phyloP scores from a whole-genome alignment of 2,113 vertebrate species.

The Tiliqua scincoides region DNA sequence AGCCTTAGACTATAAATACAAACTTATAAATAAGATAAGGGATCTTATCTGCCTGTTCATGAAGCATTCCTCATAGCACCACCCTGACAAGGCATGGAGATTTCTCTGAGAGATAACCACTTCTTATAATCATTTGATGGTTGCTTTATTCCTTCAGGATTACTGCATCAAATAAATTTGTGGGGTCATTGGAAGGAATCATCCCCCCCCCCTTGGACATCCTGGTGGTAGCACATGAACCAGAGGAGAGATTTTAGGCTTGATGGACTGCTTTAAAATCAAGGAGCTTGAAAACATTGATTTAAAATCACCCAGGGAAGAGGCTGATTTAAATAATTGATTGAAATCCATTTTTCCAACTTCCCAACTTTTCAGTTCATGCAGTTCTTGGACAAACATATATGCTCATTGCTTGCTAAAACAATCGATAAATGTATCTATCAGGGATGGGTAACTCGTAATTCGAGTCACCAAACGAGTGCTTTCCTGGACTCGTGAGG shows the following conservation, averaged over 20 bases:
- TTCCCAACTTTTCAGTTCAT: neutral
- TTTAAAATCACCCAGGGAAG: neutral
- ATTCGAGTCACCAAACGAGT: too few species aligned
- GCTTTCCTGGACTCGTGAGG: too few species aligned
- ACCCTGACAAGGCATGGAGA: constrained; percentile 51
- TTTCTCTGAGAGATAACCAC: constrained; percentile 59
- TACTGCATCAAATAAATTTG: constrained; percentile 58
- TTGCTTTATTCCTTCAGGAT: constrained; percentile 67
- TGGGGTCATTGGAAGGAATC: constrained; percentile 53
- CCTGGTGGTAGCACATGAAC: too few species aligned
- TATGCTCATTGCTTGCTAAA: neutral
- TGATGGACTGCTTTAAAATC: neutral
- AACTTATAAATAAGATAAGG: constrained; percentile 64
- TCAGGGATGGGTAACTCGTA: too few species aligned
- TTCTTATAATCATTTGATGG: constrained; percentile 70
- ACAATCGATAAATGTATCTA: neutral
- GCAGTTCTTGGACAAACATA: neutral
- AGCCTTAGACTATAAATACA: constrained; percentile 53
- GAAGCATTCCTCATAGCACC: too few species aligned
- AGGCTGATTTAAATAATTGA: neutral
- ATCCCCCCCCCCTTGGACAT: neutral
- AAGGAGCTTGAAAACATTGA: neutral
- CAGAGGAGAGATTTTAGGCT: neutral
- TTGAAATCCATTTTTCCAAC: neutral
- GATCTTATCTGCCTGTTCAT: too few species aligned